A percentile compares a stretch with the other conserved stretches of the same genome.
phyloP scores from a whole-genome alignment of 2,797 vertebrate genomes.

The Takifugu ocellatus region DNA sequence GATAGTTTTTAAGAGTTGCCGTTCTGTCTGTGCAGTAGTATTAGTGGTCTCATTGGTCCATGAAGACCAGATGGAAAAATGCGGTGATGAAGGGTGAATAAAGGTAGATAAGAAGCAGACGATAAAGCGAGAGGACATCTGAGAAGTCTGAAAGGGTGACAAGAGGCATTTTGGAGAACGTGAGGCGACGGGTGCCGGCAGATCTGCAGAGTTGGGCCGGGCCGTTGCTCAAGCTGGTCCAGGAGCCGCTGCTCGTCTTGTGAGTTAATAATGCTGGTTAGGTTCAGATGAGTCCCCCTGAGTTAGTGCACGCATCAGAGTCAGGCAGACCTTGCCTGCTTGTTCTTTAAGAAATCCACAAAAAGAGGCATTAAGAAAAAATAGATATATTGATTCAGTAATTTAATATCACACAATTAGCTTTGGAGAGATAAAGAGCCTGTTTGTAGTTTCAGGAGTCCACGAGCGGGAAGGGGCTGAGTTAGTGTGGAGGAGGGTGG shows the following conservation, averaged over 20 bases:
- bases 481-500: conserved; percentile 45
- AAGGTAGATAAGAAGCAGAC: conserved; percentile 23
- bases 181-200: conserved; percentile 29
- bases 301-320: conserved; percentile 74
- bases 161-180: conserved; percentile 27
- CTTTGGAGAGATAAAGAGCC: conserved; percentile 66
- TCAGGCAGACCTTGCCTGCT: conserved; percentile 51
- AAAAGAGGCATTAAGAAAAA: conserved; percentile 36
- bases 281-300: conserved; percentile 76
- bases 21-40: conserved; percentile 53
- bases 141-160: conserved; percentile 13
- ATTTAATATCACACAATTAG: conserved; percentile 67
- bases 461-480: conserved; percentile 26
- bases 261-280: conserved; percentile 66
- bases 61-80: conserved; percentile 34
- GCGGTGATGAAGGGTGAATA: conserved; percentile 19
- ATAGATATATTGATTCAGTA: conserved; percentile 35
- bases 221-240: conserved; percentile 55
- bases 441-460: conserved; percentile 51
- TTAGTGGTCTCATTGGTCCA: conserved; percentile 59
- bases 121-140: conserved; percentile 47
- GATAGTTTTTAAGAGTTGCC: conserved; percentile 45
- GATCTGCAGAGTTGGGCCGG: conserved; percentile 63
- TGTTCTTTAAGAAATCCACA: conserved; percentile 65
- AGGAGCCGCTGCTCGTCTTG: conserved; percentile 40